A percentile compares a stretch with the other conserved stretches of the same genome.
Conservation (phyloP, 1,140 invertebrate genomes). For the Brachionus asplanchnoidis region DNA sequence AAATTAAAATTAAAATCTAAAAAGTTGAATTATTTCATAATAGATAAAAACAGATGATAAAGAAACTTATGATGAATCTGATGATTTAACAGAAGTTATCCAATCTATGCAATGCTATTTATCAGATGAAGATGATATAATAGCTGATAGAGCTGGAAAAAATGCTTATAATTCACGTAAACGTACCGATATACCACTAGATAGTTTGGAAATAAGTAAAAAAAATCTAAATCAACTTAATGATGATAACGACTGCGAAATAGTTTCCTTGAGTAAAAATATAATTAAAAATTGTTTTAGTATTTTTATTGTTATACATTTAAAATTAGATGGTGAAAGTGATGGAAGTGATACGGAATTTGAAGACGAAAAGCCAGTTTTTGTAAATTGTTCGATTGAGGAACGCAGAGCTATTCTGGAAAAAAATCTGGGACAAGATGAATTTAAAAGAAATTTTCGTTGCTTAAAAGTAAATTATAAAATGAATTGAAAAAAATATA, state of each 20-base stretch:
- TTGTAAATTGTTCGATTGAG: background rate
- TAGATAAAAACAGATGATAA: background rate
- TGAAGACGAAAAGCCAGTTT: background rate
- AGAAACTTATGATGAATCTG: background rate
- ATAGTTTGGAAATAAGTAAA: constrained; percentile 15
- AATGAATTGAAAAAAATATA: background rate
- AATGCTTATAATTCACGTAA: background rate
- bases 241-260: constrained; percentile 24
- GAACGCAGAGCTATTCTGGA: constrained; percentile 11
- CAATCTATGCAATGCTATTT: constrained; percentile 8
- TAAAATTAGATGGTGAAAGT: background rate
- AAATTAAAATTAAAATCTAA: background rate
- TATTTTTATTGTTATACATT: too few relatives aligned
- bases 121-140: background rate
- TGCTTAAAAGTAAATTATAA: background rate
- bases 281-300: background rate
- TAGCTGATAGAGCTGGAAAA: background rate
- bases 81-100: background rate
- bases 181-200: background rate
- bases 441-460: background rate
- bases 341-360: constrained; percentile 33
- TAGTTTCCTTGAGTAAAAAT: constrained; percentile 7
- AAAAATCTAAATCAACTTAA: background rate
- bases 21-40: background rate
- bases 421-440: constrained; percentile 14